Percentiles rank a stretch among this genome's conserved stretches.
Conservation (phyloP, 2,797 vertebrate species). For the Hypotaenidia philippensis region DNA sequence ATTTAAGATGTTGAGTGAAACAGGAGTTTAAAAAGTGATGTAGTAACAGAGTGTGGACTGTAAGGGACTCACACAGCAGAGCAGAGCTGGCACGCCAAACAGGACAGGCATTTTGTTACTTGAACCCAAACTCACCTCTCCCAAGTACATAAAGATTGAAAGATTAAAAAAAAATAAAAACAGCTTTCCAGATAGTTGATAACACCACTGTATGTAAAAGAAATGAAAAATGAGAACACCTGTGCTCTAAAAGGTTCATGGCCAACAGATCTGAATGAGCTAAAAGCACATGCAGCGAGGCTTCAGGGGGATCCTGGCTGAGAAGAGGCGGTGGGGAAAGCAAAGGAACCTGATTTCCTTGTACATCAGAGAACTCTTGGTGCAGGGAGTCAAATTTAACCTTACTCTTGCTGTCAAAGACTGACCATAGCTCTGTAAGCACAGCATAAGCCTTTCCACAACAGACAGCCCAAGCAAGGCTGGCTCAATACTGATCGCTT, state of each 20-base stretch:
- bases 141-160: not conserved
- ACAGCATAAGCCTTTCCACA: slow-evolving; percentile 44
- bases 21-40: not conserved
- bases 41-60: not conserved
- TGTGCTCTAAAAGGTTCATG: not conserved
- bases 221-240: not conserved
- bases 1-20: not conserved
- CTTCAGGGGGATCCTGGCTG: not conserved
- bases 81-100: not conserved
- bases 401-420: not conserved
- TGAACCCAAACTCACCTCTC: not conserved
- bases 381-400: slow-evolving; percentile 15
- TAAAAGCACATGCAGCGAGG: not conserved
- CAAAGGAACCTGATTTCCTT: not conserved
- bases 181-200: not conserved
- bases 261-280: not conserved
- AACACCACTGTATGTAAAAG: not conserved
- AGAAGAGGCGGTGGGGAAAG: not conserved
- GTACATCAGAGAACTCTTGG: not conserved
- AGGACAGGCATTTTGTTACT: not conserved
- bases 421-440: slow-evolving; percentile 33
- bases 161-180: not conserved
- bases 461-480: slow-evolving; percentile 51
- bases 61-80: not conserved
- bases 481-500: not conserved